Evolutionary conservation across 2,888 invertebrate species (phyloP).

Genomic region (Drosophila rubida): DNA sequence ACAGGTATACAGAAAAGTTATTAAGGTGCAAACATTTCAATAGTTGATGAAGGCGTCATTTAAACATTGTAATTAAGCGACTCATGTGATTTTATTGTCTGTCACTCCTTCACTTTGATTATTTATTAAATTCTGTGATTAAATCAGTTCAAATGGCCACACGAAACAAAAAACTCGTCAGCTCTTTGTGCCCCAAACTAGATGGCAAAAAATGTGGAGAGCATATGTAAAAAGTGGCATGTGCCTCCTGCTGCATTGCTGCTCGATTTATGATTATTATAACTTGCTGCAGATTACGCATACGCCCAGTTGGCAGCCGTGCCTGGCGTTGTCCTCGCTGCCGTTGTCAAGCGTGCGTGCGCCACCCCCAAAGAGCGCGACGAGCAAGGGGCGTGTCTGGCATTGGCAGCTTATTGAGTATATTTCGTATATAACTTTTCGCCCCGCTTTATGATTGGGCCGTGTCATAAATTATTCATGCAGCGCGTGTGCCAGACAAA

Average conservation of each 20-base stretch:
- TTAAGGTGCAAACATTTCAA: too few relatives aligned
- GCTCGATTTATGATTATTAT: constrained; percentile 1
- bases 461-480: constrained; percentile 81
- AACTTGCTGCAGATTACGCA: not conserved
- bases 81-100: too few relatives aligned
- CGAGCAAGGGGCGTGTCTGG: constrained; percentile 63
- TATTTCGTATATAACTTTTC: constrained; percentile 53
- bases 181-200: not conserved
- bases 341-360: not conserved
- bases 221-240: too few relatives aligned
- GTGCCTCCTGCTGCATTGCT: not conserved
- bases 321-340: not conserved
- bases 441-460: constrained; percentile 77
- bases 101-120: too few relatives aligned
- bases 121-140: too few relatives aligned
- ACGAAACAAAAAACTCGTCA: too few relatives aligned
- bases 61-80: too few relatives aligned
- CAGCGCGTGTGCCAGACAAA: constrained; percentile 54
- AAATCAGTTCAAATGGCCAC: too few relatives aligned
- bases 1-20: too few relatives aligned
- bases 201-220: not conserved
- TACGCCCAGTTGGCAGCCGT: not conserved
- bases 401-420: constrained; percentile 54
- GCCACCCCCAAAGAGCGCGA: constrained; percentile 16
- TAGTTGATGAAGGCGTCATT: too few relatives aligned